Evolutionary conservation across 2,113 vertebrate genomes (phyloP).

Genomic region (Xerus inauris): DNA sequence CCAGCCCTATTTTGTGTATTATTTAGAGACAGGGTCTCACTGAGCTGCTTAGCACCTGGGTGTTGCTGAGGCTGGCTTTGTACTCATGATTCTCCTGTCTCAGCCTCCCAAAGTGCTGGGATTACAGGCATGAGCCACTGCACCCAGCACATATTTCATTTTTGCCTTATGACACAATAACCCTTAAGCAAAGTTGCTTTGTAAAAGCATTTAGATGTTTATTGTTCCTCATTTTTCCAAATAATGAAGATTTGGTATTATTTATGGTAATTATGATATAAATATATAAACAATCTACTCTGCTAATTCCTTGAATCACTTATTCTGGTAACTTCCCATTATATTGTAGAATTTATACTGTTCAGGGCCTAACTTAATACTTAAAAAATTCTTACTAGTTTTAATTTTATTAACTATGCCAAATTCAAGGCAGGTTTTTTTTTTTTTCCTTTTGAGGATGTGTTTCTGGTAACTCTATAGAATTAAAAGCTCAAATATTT

Average conservation of each 20-base stretch:
- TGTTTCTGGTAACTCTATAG: slow-evolving; percentile 26
- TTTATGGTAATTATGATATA: background rate
- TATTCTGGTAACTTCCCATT: background rate
- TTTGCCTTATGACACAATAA: background rate
- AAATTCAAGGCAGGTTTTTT: slow-evolving; percentile 15
- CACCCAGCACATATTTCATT: too few species aligned
- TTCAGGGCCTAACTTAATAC: slow-evolving; percentile 8
- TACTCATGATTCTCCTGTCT: too few species aligned
- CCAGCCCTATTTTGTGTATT: too few species aligned
- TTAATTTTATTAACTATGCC: background rate
- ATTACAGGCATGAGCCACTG: too few species aligned
- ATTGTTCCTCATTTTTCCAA: background rate
- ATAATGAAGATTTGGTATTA: slow-evolving; percentile 24
- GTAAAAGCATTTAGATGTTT: slow-evolving; percentile 7
- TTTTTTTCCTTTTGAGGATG: background rate
- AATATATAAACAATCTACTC: background rate
- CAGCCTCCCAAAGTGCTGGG: too few species aligned
- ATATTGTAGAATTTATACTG: slow-evolving; percentile 27
- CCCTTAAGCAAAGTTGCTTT: background rate
- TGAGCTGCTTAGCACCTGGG: too few species aligned
- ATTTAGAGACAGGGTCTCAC: too few species aligned
- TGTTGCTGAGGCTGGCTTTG: too few species aligned
- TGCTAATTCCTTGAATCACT: background rate
- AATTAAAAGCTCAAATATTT: slow-evolving; percentile 50
- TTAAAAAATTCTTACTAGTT: slow-evolving; percentile 43